Conservation (phyloP, 92 coral and sea anemone genomes). For the Montipora capitata region DNA sequence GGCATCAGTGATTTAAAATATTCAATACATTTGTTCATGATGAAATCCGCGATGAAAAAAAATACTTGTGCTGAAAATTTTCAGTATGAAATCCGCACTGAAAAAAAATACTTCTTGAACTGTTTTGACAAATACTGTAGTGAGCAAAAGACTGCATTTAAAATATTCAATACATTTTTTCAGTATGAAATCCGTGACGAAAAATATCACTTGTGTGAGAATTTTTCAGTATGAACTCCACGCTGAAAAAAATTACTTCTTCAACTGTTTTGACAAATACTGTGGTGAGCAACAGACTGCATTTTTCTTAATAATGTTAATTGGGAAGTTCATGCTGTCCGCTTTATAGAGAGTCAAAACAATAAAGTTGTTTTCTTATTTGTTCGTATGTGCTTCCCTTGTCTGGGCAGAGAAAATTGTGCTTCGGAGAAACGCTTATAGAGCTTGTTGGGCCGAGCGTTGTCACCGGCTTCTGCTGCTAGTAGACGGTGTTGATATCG, state of each 20-base stretch:
- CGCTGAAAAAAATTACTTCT: not conserved
- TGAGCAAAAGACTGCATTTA: conserved; percentile 2
- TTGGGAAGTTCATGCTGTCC: not conserved
- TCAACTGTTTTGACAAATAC: conserved; percentile 12
- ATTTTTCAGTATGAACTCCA: not conserved
- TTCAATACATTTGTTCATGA: not conserved
- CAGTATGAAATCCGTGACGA: too few species aligned
- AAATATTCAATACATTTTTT: too few species aligned
- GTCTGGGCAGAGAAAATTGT: too few species aligned
- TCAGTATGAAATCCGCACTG: not conserved
- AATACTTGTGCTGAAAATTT: too few species aligned
- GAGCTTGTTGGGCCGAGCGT: too few species aligned
- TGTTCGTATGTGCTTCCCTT: too few species aligned
- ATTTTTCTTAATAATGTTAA: conserved; percentile 2
- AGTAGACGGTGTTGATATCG: too few species aligned
- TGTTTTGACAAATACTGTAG: conserved; percentile 12
- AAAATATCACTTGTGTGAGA: too few species aligned
- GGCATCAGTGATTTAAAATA: conserved; percentile 9
- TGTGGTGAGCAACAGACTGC: conserved; percentile 7
- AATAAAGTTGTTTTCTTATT: too few species aligned
- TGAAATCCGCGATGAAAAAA: too few species aligned
- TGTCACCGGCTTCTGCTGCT: too few species aligned
- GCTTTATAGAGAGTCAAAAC: not conserved
- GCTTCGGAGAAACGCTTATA: too few species aligned
- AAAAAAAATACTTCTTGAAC: not conserved